Base-by-base conservation (phyloP, 1,140 invertebrate species). In the Drosophila micromelanica region DNA sequence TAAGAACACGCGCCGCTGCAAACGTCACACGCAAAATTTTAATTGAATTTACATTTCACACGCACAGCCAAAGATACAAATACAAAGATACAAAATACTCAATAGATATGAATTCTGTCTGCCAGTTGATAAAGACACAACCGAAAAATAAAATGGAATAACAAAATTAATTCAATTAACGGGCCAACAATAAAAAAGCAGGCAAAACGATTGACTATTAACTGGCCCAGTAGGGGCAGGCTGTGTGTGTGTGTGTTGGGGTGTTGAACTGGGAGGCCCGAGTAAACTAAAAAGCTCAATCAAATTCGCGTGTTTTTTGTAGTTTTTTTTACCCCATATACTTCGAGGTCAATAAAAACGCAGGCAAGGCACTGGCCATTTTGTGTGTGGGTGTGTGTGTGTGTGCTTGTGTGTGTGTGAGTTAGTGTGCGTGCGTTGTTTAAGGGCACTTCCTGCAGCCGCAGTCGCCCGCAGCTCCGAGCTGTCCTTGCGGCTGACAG, bases 81-180 rank as follows among this genome's bases (percentile, higher is more conserved):
- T 17, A 49, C 30, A 68, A 9, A 42, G 7, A 46, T 9, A 30
- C n/a, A 35, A 23, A 54, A 64, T 42, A 63, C 23, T 35, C 27
- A 45, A 61, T 37, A 72, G 49, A 72, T 74, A 65, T 62, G 37
- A 68, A 72, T 76, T 63, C 74, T 76, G 32, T 80, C 71, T 63
- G 78, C 27, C 64, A 42, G 54, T 70, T 78, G 81, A 85, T 85
- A 86, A 85, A 68, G 72, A 73, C 20, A 60, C 63, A 65, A 67
- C 12, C 8, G 12, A 60, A 64, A 48, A 56, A 35, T 46, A 35
- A 38, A 43, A 37, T 17, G 12, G 13, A 35, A n/a, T n/a, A 40
- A 49, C 38, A 59, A 78, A 87, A 87, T 73, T 86, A 86, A 86
- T 87, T 86, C 82, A 86, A 87, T 86, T 87, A 86, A 81, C 78